A percentile compares a stretch with the other conserved stretches of the same genome.
phyloP scores from a whole-genome alignment of 92 coral and sea anemone species.

The Porites divaricata region DNA sequence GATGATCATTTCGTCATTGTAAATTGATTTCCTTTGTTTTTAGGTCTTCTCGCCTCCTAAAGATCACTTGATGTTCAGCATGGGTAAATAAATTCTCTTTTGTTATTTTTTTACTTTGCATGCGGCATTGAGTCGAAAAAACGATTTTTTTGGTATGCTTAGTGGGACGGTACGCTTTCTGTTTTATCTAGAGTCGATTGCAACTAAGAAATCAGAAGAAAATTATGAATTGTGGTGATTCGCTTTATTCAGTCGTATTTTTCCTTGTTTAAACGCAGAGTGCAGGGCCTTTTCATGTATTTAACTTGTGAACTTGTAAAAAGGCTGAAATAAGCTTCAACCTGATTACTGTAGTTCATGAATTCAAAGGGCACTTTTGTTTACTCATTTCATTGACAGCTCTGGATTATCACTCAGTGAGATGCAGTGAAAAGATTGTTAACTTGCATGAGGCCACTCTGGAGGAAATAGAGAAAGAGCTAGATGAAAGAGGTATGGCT shows the following conservation, averaged over 20 bases:
- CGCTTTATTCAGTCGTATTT: no score
- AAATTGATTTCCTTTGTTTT: background rate
- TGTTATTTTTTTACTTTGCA: background rate
- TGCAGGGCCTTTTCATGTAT: no score
- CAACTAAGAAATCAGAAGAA: no score
- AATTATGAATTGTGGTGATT: no score
- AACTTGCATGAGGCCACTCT: slow-evolving; percentile 26
- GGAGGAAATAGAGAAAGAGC: slow-evolving; percentile 13
- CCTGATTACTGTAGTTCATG: background rate
- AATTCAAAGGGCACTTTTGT: background rate
- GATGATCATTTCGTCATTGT: background rate
- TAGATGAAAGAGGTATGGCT: slow-evolving; percentile 9
- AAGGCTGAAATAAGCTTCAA: no score
- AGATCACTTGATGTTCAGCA: slow-evolving; percentile 59
- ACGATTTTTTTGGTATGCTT: no score
- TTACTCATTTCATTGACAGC: background rate
- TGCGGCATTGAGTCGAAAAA: background rate
- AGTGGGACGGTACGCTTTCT: no score
- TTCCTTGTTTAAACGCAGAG: no score
- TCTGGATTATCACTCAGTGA: slow-evolving; percentile 18
- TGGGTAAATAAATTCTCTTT: slow-evolving; percentile 41
- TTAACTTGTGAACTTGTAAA: no score
- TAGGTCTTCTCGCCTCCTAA: slow-evolving; percentile 55
- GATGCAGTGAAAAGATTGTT: slow-evolving; percentile 40
- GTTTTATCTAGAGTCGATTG: no score